These are phyloP conservation scores for Metallyticus violacea DNA, from an alignment of 2,888 invertebrate species.

Conservation along the genomic window DNA sequence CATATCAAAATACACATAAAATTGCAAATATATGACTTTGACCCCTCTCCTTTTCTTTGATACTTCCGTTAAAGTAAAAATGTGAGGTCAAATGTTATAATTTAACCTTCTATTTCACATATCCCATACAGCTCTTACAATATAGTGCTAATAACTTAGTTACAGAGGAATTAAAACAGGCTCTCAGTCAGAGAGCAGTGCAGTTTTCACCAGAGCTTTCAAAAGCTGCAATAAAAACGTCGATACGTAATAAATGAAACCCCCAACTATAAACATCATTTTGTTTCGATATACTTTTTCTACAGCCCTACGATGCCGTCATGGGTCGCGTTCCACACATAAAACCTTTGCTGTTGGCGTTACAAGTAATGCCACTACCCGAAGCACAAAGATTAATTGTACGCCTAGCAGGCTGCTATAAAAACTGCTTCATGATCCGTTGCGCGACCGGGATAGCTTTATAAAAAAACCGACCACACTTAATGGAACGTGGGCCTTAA, in stretches of 20 bases:
- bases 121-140: too few relatives aligned
- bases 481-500: not conserved
- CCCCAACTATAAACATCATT: not conserved
- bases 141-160: too few relatives aligned
- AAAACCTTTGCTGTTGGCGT: not conserved
- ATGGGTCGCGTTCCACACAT: not conserved
- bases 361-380: not conserved
- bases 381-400: not conserved
- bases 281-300: not conserved
- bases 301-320: not conserved
- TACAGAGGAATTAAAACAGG: too few relatives aligned
- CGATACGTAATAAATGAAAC: not conserved
- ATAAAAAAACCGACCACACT: not conserved
- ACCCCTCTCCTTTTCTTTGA: too few relatives aligned
- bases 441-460: not conserved
- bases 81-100: too few relatives aligned
- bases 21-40: too few relatives aligned
- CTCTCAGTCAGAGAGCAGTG: too few relatives aligned
- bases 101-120: too few relatives aligned
- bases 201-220: not conserved
- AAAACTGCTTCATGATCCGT: not conserved
- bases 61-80: too few relatives aligned
- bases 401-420: not conserved
- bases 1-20: too few relatives aligned
- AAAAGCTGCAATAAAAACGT: not conserved